These are phyloP conservation scores for Lophochroa leadbeateri DNA, from an alignment of 2,113 vertebrate species.

Conservation along the genomic window DNA sequence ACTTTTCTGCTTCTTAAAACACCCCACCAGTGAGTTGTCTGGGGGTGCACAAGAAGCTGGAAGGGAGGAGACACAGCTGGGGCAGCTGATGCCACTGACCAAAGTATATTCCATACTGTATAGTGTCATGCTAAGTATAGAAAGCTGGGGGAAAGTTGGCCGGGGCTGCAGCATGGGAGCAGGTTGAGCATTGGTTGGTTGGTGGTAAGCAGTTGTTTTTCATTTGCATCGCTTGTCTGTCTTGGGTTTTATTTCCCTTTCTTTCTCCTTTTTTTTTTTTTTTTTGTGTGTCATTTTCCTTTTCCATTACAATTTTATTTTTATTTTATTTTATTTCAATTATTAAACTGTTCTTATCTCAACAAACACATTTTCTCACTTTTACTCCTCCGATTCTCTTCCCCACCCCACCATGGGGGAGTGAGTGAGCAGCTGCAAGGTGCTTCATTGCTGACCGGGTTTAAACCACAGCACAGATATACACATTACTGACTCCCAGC, in stretches of 20 bases:
- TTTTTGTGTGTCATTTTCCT: background rate
- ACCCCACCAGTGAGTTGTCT: fast-evolving
- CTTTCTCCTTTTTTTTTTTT: background rate
- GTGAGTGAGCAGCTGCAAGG: fast-evolving
- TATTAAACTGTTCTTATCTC: background rate
- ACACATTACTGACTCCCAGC: background rate
- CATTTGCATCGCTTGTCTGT: background rate
- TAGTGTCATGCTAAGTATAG: background rate
- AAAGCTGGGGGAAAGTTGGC: background rate
- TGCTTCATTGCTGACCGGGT: background rate
- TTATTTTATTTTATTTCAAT: background rate
- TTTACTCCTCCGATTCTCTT: background rate
- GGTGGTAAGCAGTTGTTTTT: background rate
- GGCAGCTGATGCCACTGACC: background rate
- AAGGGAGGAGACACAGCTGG: background rate
- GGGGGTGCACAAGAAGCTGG: background rate
- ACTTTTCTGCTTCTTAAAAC: background rate
- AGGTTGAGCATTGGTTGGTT: background rate
- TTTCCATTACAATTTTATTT: background rate
- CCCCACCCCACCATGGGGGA: background rate
- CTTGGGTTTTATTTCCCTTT: background rate
- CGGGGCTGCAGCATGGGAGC: background rate
- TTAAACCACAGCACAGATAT: background rate
- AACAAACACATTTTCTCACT: background rate
- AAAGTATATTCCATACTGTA: background rate